Evolutionary conservation across 1,140 invertebrate species (phyloP).

Genomic region (Drosophila subpulchrella): DNA sequence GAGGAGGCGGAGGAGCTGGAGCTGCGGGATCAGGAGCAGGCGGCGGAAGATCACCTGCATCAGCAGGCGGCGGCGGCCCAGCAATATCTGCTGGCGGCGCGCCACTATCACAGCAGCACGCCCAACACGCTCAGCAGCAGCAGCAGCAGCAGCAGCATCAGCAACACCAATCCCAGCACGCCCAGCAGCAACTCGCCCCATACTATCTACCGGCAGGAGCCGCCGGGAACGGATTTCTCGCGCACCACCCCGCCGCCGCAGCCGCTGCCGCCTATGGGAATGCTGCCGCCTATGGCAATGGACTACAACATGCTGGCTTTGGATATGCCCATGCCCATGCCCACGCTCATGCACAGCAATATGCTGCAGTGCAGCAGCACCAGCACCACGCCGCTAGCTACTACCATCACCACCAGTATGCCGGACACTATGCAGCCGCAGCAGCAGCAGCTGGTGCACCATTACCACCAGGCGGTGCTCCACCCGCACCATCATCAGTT

Average conservation of each 20-base stretch:
- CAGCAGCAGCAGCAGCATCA: conserved; percentile 65
- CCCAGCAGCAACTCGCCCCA: conserved; percentile 66
- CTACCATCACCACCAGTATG: conserved; percentile 78
- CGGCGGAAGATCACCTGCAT: conserved; percentile 63
- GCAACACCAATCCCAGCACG: conserved; percentile 54
- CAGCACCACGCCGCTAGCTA: conserved; percentile 73
- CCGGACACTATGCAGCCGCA: conserved; percentile 75
- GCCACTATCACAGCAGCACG: conserved; percentile 68
- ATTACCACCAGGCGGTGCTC: conserved; percentile 48
- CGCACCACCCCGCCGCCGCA: conserved; percentile 68
- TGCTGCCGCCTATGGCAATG: conserved; percentile 79
- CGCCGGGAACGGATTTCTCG: conserved; percentile 70
- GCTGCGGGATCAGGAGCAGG: conserved; percentile 32
- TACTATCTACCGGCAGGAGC: conserved; percentile 67
- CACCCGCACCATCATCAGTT: conserved; percentile 40
- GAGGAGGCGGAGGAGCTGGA: conserved; percentile 59
- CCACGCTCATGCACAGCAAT: conserved; percentile 65
- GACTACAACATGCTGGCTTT: conserved; percentile 84
- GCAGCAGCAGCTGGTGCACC: conserved; percentile 58
- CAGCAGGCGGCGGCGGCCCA: conserved; percentile 58
- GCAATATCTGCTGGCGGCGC: conserved; percentile 62
- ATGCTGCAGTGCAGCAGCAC: conserved; percentile 77
- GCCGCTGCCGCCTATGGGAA: conserved; percentile 77
- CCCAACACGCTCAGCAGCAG: conserved; percentile 56
- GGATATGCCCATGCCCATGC: conserved; percentile 72